A percentile compares a stretch with the other conserved stretches of the same genome.
Conservation (phyloP, 2,113 vertebrate genomes). For the Periophthalmodon schlosseri region DNA sequence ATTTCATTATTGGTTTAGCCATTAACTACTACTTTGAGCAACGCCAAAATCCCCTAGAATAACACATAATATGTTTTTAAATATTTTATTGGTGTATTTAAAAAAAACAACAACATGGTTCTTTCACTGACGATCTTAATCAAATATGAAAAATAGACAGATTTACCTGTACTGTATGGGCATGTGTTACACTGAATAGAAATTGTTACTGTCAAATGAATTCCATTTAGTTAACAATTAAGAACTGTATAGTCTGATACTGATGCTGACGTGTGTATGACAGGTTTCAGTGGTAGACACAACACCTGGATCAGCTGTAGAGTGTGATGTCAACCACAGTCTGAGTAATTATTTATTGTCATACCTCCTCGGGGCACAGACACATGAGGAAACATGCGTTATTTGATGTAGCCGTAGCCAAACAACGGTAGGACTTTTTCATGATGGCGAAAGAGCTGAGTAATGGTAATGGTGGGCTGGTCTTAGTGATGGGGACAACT, state of each 20-base stretch:
- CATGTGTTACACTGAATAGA: no score
- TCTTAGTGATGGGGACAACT: constrained; percentile 40
- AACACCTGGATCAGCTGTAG: background rate
- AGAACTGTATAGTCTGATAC: background rate
- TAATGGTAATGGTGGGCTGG: constrained; percentile 23
- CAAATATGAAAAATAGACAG: no score
- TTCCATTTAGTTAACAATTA: background rate
- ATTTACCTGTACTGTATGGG: no score
- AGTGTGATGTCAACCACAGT: background rate
- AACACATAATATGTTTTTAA: no score
- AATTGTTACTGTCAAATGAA: no score
- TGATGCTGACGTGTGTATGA: background rate
- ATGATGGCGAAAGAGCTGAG: constrained; percentile 17
- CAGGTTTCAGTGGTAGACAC: background rate
- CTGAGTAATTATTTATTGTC: background rate
- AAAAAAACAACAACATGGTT: no score
- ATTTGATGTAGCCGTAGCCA: constrained; percentile 9
- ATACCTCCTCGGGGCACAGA: constrained; percentile 4
- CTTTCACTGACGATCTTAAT: no score
- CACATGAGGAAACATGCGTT: background rate
- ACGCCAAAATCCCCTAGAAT: no score
- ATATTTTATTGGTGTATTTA: no score
- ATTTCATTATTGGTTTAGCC: no score
- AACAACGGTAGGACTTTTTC: background rate
- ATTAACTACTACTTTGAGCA: no score